Percentiles rank a stretch among this genome's conserved stretches.
phyloP scores from a whole-genome alignment of 2,113 vertebrate genomes.

The Micronycteris hirsuta region DNA sequence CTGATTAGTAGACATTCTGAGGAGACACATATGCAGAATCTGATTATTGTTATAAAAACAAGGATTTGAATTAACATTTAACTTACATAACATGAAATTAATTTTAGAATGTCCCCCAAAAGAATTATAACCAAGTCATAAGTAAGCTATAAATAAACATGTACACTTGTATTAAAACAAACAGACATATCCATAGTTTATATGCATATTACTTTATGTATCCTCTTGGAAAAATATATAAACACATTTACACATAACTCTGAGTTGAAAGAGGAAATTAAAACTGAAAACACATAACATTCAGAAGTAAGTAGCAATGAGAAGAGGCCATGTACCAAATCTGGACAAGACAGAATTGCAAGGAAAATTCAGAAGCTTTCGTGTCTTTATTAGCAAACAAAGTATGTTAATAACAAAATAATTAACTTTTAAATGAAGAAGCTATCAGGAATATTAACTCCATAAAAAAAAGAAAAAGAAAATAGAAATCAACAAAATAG shows the following conservation, averaged over 20 bases:
- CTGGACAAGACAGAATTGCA: not conserved
- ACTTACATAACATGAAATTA: not conserved
- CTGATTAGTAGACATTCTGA: not conserved
- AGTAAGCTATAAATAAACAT: not conserved
- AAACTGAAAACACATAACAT: not conserved
- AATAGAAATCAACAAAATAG: not conserved
- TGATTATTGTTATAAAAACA: constrained; percentile 13
- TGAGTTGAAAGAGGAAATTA: not conserved
- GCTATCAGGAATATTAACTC: not conserved
- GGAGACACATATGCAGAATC: not conserved
- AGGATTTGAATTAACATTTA: not conserved
- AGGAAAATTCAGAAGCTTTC: not conserved
- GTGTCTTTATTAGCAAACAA: not conserved
- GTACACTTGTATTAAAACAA: not conserved
- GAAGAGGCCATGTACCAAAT: not conserved
- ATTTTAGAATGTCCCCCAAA: not conserved
- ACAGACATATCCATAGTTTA: not conserved
- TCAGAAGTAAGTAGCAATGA: not conserved
- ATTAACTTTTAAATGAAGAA: constrained; percentile 15
- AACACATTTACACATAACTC: not conserved
- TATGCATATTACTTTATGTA: not conserved
- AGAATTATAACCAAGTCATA: not conserved
- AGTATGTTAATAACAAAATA: not conserved
- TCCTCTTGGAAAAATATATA: not conserved
- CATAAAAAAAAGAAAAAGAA: not conserved